Evolutionary conservation across 2,797 vertebrate species (phyloP), one percentile per base, ranked within the genome.

Genomic region (Cossypha heuglini): DNA sequence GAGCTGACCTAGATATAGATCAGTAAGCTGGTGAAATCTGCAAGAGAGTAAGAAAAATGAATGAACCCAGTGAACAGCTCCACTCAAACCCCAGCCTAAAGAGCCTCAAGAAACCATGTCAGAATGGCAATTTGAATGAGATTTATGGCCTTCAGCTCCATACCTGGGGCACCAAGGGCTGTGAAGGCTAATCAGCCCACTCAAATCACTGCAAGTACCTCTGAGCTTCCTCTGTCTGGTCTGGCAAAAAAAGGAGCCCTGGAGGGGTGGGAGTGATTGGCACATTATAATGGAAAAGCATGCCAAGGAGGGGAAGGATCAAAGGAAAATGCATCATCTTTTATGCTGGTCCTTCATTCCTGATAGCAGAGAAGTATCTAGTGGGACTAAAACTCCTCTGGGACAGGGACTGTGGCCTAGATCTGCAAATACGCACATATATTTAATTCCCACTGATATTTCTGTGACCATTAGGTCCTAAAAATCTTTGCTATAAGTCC

Each of bases 1-100:
- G 78, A 78, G 58, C 73, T 64, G 64, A 80, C 75, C 87, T 85
- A 93, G 75, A 87, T 86, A 88, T 26, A 89, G 62, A 88, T 62
- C 57, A 86, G 77, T 63, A 77, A 92, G 58, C 59, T 83, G 46
- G 52, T 74, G 38, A 89, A 90, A 79, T n/a, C 72, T 86, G 75
- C 49, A 85, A 74, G 22, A 75, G 52, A n/a, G 22, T 93, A 80
- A 83, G 85, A 74, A 67, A 67, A 91, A 93, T 31, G 25, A 91
- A 97, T 83, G 13, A 77, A 62, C 16, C 66, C n/a, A 11, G 26
- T 31, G 40, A 10, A 13, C 61, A 88, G 38, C 16, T 94, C 46
- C 40, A 61, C 55, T n/a, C 38, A 74, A 95, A 82, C 13, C n/a
- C 17, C 67, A 74, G 81, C 15, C 16, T 55, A 77, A 94, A 87